Base-by-base conservation (phyloP, 2,113 vertebrate genomes). In the Nyctereutes procyonoides region DNA sequence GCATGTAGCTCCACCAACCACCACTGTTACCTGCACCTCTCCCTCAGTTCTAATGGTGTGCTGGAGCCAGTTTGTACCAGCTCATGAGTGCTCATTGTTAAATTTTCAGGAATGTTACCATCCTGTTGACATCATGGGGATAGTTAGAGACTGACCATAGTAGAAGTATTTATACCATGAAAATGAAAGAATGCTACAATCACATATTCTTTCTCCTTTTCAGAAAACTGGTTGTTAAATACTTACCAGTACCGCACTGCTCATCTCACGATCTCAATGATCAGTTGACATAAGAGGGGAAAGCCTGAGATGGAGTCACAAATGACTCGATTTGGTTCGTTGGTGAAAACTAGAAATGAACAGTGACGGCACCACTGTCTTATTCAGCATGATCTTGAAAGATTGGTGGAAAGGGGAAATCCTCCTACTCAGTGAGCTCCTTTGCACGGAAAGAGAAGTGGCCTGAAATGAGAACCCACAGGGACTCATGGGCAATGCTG, bases 171-270 rank as follows among this genome's bases (percentile, higher is more conserved):
- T 62, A 56, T 22, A 60, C 11, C 56, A 82, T 7, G 35, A 71
- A 87, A 94, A 65, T 58, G 73, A 86, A 30, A 15, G 17, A 82
- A 76, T 77, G 15, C 17, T 26, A 76, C 62, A 89, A 96, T 53
- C 43, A 53, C 26, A 14, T 58, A 20, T 87, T 62, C 55, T 63
- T 69, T 26, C 60, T 92, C 13, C 32, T 69, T 55, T 53, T 69
- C 13, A 83, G 60, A 88, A 93, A 91, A 32, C 60, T 76, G 13
- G 22, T 93, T 82, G 65, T 58, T 93, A 86, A 71, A 32, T 87
- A 87, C 77, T 89, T 63, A 80, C 26, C 53, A 55, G 22, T 16
- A 20, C 0, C 24, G 6, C 62, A 67, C 32, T 51, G 19, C 56
- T 84, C 16, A 81, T 35, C 22, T 88, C 58, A 22, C 48, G 43